phyloP scores from a whole-genome alignment of 2,888 invertebrate genomes.

The Folsomia manolachei region DNA sequence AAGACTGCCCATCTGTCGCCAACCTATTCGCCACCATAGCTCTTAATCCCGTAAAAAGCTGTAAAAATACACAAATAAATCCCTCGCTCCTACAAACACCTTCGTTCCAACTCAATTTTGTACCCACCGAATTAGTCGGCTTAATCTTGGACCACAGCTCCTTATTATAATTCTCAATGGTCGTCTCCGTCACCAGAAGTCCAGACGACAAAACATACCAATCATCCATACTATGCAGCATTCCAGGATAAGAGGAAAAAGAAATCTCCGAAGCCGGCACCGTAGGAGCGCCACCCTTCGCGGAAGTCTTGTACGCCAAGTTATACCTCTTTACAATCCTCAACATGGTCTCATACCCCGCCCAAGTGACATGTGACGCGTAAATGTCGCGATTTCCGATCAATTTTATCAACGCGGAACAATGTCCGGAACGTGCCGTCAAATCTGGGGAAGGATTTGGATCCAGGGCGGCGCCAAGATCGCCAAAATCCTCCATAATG shows the following conservation, averaged over 20 bases:
- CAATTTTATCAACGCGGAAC: slow-evolving; percentile 66
- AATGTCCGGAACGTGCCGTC: slow-evolving; percentile 59
- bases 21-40: slow-evolving; percentile 80
- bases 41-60: slow-evolving; percentile 71
- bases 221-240: slow-evolving; percentile 77
- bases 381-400: slow-evolving; percentile 62
- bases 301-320: slow-evolving; percentile 67
- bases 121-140: slow-evolving; percentile 61
- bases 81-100: too few species aligned
- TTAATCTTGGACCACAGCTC: slow-evolving; percentile 68
- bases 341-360: slow-evolving; percentile 76
- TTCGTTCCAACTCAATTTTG: background rate
- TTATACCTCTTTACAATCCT: slow-evolving; percentile 80
- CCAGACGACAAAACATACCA: slow-evolving; percentile 68
- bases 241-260: slow-evolving; percentile 82
- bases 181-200: slow-evolving; percentile 72
- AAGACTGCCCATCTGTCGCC: slow-evolving; percentile 67
- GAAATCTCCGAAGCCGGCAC: slow-evolving; percentile 68
- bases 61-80: too few species aligned
- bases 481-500: slow-evolving; percentile 70
- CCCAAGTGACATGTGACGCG: slow-evolving; percentile 77
- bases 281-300: slow-evolving; percentile 55
- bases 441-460: slow-evolving; percentile 32
- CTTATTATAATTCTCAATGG: slow-evolving; percentile 71
- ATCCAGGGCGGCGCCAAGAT: slow-evolving; percentile 58